Percentiles rank a stretch among this genome's conserved stretches.
Conservation (phyloP, 2,113 vertebrate genomes). For the Calonectris borealis region DNA sequence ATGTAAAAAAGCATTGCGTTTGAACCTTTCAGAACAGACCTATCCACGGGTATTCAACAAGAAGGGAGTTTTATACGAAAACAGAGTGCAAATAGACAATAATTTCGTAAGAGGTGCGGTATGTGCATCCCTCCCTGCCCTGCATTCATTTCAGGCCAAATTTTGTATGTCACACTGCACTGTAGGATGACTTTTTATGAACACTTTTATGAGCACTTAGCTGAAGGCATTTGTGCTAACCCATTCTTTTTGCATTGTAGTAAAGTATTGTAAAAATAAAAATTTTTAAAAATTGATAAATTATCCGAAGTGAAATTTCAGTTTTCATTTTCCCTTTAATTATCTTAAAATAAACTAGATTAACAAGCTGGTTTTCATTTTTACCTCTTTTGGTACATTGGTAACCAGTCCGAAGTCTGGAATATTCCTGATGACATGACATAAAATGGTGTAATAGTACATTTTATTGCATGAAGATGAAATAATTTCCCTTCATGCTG, state of each 20-base stretch:
- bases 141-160: neutral
- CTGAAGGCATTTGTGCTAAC: neutral
- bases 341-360: neutral
- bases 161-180: neutral
- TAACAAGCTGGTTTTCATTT: neutral
- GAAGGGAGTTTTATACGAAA: neutral
- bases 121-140: neutral
- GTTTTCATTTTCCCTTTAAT: neutral
- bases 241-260: neutral
- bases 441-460: neutral
- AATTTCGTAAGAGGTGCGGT: neutral
- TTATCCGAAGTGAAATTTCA: neutral
- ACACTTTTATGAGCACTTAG: neutral
- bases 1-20: neutral
- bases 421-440: neutral
- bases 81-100: neutral
- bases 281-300: neutral
- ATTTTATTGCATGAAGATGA: slow-evolving; percentile 1
- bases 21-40: neutral
- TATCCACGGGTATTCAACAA: neutral
- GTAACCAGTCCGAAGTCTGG: neutral
- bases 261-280: neutral
- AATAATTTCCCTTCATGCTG: slow-evolving; percentile 4
- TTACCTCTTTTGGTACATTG: neutral
- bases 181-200: neutral